phyloP scores from a whole-genome alignment of 2,113 vertebrate species.

The Rhea americana region DNA sequence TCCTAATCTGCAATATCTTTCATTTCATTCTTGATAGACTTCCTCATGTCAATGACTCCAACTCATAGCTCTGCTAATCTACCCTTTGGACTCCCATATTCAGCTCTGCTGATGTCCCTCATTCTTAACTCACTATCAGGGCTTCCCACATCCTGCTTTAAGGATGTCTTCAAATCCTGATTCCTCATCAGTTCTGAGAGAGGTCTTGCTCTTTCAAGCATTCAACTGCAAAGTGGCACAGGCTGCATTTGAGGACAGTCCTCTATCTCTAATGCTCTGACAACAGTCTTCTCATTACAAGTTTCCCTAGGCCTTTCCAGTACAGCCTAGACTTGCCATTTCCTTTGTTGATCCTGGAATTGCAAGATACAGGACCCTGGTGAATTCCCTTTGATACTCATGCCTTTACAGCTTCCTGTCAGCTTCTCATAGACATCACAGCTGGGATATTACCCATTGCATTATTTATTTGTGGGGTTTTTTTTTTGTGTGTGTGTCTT shows the following conservation, averaged over 20 bases:
- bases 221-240: too few species aligned
- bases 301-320: fast-evolving
- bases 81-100: neutral
- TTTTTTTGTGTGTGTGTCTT: neutral
- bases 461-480: fast-evolving
- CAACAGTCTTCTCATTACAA: neutral
- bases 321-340: neutral
- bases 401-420: neutral
- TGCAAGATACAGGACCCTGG: fast-evolving
- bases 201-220: neutral
- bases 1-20: neutral
- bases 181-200: neutral
- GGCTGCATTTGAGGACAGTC: neutral
- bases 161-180: fast-evolving
- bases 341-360: neutral
- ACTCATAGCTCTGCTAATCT: neutral
- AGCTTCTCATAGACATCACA: neutral
- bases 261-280: fast-evolving
- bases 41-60: neutral
- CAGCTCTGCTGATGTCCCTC: neutral
- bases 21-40: neutral
- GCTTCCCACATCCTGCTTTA: neutral
- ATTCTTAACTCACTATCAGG: fast-evolving
- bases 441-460: neutral
- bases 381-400: fast-evolving